Base-by-base conservation (phyloP, 35 echinoderm and acorn worm genomes). In the Strongylocentrotus purpuratus region DNA sequence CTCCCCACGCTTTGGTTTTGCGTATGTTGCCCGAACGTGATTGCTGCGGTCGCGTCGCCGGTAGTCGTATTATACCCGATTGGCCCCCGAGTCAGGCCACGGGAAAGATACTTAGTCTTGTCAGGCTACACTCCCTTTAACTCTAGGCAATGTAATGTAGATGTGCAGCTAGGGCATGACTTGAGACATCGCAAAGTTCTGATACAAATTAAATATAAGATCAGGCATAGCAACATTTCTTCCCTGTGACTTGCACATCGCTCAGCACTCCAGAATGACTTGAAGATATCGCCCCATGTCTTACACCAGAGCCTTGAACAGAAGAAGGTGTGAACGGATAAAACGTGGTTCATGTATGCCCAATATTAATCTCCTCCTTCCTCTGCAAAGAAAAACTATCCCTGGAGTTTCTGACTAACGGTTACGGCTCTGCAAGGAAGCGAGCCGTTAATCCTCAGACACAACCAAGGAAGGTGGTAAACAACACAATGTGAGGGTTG, bases 251-350 rank as follows among this genome's bases (percentile, higher is more conserved):
- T 28, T 78, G 65, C 20, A 78, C 20, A 78, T 78, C 65, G 5
- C 28, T 78, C 22, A 78, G 25, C 65, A 78, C 65, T 7, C 20
- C 65, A 8, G 65, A 78, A 25, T 22, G 65, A 78, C 65, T 78
- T 78, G 20, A 59, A n/a, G 65, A 78, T 18, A 78, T 78, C 65
- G 6, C 0, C 0, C 65, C 20, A 78, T 78, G 65, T 78, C 22
- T 78, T 78, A 78, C 20, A n/a, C 65, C 65, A 7, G 20, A 22
- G 8, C 65, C 65, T 78, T 78, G 0, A 7, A 78, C 65, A 78
- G 65, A 78, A 22, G 65, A 78, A 78, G 65, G 65, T 78, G 65
- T 78, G 65, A 78, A 78, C 65, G 25, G 65, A 78, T 78, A 78
- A 78, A 28, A 78, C 65, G 0, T 78, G 22, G 65, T 78, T 78